Base-by-base conservation (phyloP, 2,797 vertebrate species). In the Pterois miles region DNA sequence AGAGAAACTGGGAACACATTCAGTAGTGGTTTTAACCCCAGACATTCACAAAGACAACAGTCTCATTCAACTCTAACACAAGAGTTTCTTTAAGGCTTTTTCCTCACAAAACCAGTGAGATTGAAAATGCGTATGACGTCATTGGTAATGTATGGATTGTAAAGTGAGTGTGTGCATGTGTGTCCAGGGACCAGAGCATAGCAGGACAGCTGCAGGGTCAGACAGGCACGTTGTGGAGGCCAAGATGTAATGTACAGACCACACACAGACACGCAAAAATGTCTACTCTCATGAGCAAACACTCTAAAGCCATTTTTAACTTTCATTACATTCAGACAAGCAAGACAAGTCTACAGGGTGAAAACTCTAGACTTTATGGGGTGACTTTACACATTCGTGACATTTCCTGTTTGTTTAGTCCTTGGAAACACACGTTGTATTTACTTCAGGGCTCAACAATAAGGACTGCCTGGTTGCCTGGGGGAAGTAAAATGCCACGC, bases 191-290 rank as follows among this genome's bases (percentile, higher is more conserved):
- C 43, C 60, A 34, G 69, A 68, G 65, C 38, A 40, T 67, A 65
- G 70, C 22, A 73, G 63, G 76, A 78, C 82, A 85, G 83, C 85
- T 90, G 86, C 77, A 65, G 84, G 82, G 88, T 83, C 83, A 85
- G 72, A 79, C n/a, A 7, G 71, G n/a, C 73, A 64, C 75, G 58
- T 69, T 74, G 74, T 58, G 66, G 71, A 74, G 74, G 81, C 67
- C 58, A 74, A 52, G 74, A 84, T 81, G 69, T 70, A 73, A 34
- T 50, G 7, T 43, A 67, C 25, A 59, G 86, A 90, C 83, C 84
- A 74, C 85, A 90, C 88, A 81, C 81, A 76, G 31, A 23, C 12
- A 36, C 7, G 3, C 58, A 62, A n/a, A 34, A 20, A 13, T 22
- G 10, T 6, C 5, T 13, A 22, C n/a, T 2, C 33, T 12, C 8